Evolutionary conservation across 2,888 invertebrate species (phyloP).

Genomic region (Cephus nigrinus): DNA sequence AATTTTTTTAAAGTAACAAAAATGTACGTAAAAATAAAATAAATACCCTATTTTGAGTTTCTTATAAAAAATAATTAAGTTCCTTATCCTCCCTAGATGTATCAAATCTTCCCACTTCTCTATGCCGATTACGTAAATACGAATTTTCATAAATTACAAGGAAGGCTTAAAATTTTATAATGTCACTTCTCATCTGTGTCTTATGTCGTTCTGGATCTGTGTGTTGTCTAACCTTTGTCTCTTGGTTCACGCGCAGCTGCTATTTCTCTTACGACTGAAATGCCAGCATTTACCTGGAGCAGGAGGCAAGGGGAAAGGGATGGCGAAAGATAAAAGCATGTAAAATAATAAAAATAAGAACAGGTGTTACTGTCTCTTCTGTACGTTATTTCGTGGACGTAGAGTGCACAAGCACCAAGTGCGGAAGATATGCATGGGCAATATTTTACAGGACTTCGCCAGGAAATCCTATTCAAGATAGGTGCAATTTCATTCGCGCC

Average conservation of each 20-base stretch:
- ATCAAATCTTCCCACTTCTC: no score
- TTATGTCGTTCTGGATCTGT: no score
- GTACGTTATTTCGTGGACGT: neutral
- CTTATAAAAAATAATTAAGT: neutral
- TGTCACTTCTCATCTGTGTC: no score
- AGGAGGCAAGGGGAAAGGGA: neutral
- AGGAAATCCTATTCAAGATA: constrained; percentile 28
- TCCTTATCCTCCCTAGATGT: neutral
- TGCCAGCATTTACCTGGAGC: neutral
- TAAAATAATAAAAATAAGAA: neutral
- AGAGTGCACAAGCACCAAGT: neutral
- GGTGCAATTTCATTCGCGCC: neutral
- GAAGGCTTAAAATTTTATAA: no score
- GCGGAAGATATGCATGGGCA: constrained; percentile 9
- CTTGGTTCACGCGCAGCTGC: no score
- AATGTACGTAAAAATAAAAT: neutral
- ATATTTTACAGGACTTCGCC: constrained; percentile 25
- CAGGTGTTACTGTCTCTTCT: neutral
- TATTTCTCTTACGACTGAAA: neutral
- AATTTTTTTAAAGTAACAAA: neutral
- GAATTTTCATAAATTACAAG: no score
- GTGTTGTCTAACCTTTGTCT: no score
- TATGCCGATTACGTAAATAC: no score
- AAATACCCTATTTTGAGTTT: neutral
- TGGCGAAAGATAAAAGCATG: neutral